These are phyloP conservation scores for Tipula lateralis DNA, from an alignment of 2,888 invertebrate genomes.

Conservation along the genomic window DNA sequence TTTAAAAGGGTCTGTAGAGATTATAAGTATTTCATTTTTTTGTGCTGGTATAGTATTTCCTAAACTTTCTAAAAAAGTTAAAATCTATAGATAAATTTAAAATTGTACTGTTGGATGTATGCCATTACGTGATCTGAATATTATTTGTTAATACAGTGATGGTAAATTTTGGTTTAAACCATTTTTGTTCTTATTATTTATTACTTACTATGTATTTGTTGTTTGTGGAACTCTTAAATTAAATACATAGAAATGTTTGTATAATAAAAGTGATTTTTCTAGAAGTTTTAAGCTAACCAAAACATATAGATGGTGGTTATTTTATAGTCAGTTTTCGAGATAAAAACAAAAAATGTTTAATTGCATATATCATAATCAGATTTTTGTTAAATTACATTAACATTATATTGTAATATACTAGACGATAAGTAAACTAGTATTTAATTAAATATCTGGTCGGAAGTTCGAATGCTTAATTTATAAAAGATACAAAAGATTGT, in stretches of 20 bases:
- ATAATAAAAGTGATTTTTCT: background rate
- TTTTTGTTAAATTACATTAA: too few species aligned
- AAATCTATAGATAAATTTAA: slow-evolving; percentile 3
- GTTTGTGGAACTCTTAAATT: background rate
- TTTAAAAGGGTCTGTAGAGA: background rate
- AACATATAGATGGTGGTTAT: background rate
- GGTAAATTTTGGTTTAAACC: background rate
- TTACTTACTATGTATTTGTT: background rate
- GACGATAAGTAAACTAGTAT: too few species aligned
- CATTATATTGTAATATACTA: too few species aligned
- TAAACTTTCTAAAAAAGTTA: background rate
- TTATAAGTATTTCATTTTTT: background rate
- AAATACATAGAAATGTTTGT: background rate
- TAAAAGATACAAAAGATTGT: too few species aligned
- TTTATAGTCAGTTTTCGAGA: too few species aligned
- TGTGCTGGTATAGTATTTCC: background rate
- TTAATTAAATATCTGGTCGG: too few species aligned
- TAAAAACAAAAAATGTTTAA: too few species aligned
- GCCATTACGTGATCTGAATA: background rate
- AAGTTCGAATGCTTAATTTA: too few species aligned
- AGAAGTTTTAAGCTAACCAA: background rate
- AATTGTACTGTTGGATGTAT: background rate
- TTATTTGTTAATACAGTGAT: background rate
- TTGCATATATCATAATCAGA: too few species aligned
- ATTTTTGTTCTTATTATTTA: background rate